A percentile compares a stretch with the other conserved stretches of the same genome.
Conservation (phyloP, 2,113 vertebrate species). For the western clawed frog (Xenopus tropicalis) region DNA sequence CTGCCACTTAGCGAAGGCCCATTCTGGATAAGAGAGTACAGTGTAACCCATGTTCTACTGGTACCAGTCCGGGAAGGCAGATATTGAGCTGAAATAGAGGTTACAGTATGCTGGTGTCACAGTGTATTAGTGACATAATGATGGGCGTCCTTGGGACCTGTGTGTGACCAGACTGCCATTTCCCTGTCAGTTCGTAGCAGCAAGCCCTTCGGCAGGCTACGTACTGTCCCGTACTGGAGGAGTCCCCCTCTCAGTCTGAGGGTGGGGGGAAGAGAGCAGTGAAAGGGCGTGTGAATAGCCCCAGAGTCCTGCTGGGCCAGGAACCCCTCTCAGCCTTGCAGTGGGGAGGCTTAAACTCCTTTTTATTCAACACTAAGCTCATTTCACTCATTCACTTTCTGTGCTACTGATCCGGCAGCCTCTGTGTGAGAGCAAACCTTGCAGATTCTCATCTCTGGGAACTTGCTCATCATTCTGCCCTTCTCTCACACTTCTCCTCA, state of each 20-base stretch:
- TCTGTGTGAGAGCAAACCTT: constrained; percentile 18
- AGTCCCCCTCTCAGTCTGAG: constrained; percentile 55
- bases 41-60: no score
- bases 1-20: no score
- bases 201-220: constrained; percentile 65
- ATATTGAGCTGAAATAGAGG: no score
- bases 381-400: constrained; percentile 70
- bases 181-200: constrained; percentile 79
- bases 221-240: constrained; percentile 66
- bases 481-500: not conserved
- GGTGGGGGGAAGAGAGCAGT: constrained; percentile 63
- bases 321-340: constrained; percentile 84
- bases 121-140: constrained; percentile 95
- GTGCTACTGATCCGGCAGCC: constrained; percentile 32
- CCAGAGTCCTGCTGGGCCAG: constrained; percentile 70
- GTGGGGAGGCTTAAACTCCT: constrained; percentile 91
- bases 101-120: constrained; percentile 95
- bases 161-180: constrained; percentile 81
- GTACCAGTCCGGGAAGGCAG: no score
- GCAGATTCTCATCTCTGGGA: constrained; percentile 24
- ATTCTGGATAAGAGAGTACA: no score
- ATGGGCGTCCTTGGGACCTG: constrained; percentile 80
- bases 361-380: constrained; percentile 78
- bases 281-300: constrained; percentile 98
- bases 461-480: constrained; percentile 17